Evolutionary conservation across 2,888 invertebrate species (phyloP).

Genomic region (Pollenia angustigena): DNA sequence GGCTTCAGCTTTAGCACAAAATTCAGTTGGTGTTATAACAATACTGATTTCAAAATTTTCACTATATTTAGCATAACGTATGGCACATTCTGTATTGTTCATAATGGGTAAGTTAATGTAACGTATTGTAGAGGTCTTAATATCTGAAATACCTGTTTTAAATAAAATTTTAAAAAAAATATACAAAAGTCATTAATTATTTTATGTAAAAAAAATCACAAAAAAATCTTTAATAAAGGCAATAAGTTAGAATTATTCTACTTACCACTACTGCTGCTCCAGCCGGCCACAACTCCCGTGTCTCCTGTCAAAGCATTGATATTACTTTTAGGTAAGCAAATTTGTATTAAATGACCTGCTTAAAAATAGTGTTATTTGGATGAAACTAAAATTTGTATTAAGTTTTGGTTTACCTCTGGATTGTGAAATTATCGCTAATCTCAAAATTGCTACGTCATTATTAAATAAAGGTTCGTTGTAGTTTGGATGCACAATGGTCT

Average conservation of each 20-base stretch:
- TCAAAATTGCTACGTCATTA: slow-evolving; percentile 84
- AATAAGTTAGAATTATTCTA: slow-evolving; percentile 1
- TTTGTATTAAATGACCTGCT: slow-evolving; percentile 79
- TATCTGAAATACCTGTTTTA: slow-evolving; percentile 58
- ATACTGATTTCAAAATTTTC: slow-evolving; percentile 84
- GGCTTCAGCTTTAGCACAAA: slow-evolving; percentile 83
- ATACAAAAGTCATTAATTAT: slow-evolving; percentile 31
- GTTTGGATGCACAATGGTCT: slow-evolving; percentile 84
- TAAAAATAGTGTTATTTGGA: neutral
- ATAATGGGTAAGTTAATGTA: slow-evolving; percentile 84
- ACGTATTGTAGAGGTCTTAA: slow-evolving; percentile 80
- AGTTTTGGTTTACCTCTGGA: slow-evolving; percentile 73
- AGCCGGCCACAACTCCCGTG: slow-evolving; percentile 88
- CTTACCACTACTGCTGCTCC: slow-evolving; percentile 88
- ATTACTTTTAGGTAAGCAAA: slow-evolving; percentile 85
- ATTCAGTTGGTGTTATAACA: slow-evolving; percentile 82
- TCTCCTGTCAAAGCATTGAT: slow-evolving; percentile 80
- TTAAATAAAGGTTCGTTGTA: slow-evolving; percentile 85
- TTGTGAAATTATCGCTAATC: slow-evolving; percentile 79
- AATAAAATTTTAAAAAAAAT: slow-evolving; percentile 35
- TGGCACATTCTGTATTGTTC: slow-evolving; percentile 82
- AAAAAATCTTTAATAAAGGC: slow-evolving; percentile 10
- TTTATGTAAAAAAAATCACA: neutral
- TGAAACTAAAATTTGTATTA: neutral
- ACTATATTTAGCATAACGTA: slow-evolving; percentile 83